These are phyloP conservation scores for Petrophora chlorosata DNA, from an alignment of 2,888 invertebrate species.

Conservation along the genomic window DNA sequence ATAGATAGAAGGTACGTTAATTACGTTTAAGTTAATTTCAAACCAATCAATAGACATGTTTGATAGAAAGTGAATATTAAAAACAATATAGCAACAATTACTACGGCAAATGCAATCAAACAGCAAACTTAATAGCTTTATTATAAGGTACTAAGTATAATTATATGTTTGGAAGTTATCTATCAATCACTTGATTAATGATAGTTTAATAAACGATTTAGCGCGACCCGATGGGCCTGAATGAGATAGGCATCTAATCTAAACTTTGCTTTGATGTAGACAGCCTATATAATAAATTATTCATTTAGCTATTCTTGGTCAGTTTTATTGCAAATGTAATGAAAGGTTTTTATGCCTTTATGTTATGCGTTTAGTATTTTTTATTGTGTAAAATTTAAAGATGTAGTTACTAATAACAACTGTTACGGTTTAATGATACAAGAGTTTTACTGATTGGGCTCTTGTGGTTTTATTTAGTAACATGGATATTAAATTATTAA, in stretches of 20 bases:
- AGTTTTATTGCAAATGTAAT: no score
- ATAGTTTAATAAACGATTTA: constrained; percentile 29
- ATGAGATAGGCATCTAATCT: constrained; percentile 18
- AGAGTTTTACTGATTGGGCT: no score
- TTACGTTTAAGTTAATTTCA: neutral
- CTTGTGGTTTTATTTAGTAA: no score
- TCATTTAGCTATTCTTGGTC: no score
- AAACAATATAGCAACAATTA: constrained; percentile 18
- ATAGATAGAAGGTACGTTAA: no score
- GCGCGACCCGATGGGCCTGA: constrained; percentile 4
- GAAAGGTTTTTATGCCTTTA: no score
- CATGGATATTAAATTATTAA: no score
- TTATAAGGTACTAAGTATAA: constrained; percentile 23
- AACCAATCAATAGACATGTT: constrained; percentile 1
- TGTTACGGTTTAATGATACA: no score
- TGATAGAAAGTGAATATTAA: constrained; percentile 9
- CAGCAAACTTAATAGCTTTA: constrained; percentile 17
- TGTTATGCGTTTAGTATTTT: no score
- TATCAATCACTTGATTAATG: constrained; percentile 26
- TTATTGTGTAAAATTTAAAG: no score
- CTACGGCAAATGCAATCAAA: constrained; percentile 14
- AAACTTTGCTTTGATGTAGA: neutral
- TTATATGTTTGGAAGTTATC: constrained; percentile 16
- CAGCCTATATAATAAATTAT: neutral
- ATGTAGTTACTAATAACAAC: no score